Evolutionary conservation across 2,888 invertebrate genomes (phyloP).

Genomic region (Hypercompe scribonia): DNA sequence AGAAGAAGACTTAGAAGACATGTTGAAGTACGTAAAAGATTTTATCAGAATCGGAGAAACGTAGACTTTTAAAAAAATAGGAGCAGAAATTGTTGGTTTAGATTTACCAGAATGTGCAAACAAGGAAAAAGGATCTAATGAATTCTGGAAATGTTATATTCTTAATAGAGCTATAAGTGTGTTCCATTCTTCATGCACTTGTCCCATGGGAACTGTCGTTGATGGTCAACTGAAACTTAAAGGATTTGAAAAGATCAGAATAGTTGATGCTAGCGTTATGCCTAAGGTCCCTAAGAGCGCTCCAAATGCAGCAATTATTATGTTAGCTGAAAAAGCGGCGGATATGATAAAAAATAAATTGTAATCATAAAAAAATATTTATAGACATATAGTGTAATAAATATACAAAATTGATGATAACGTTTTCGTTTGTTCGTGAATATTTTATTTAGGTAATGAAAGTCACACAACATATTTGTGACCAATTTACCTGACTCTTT

Average conservation of each 20-base stretch:
- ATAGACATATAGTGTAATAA: neutral
- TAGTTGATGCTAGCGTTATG: conserved; percentile 64
- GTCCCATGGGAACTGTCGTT: conserved; percentile 92
- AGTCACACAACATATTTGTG: neutral
- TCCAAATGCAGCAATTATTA: conserved; percentile 77
- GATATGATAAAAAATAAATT: conserved; percentile 12
- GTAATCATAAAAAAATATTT: neutral
- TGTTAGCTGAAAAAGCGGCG: conserved; percentile 17
- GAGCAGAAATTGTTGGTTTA: conserved; percentile 45
- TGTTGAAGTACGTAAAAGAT: conserved; percentile 41
- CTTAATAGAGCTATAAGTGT: conserved; percentile 83
- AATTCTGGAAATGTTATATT: conserved; percentile 57
- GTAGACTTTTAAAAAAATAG: conserved; percentile 42
- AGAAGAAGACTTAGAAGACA: conserved; percentile 30
- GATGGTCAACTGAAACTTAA: conserved; percentile 81
- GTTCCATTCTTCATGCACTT: conserved; percentile 90
- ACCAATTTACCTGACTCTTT: neutral
- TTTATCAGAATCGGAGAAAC: conserved; percentile 44
- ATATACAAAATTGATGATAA: neutral
- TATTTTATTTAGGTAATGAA: neutral
- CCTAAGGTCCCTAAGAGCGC: conserved; percentile 85
- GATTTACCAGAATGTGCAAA: conserved; percentile 44
- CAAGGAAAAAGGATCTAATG: conserved; percentile 28
- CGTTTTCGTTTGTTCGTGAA: neutral
- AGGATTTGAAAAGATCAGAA: conserved; percentile 44